phyloP scores from a whole-genome alignment of 1,140 invertebrate genomes.

The Scaptomyza pallida region DNA sequence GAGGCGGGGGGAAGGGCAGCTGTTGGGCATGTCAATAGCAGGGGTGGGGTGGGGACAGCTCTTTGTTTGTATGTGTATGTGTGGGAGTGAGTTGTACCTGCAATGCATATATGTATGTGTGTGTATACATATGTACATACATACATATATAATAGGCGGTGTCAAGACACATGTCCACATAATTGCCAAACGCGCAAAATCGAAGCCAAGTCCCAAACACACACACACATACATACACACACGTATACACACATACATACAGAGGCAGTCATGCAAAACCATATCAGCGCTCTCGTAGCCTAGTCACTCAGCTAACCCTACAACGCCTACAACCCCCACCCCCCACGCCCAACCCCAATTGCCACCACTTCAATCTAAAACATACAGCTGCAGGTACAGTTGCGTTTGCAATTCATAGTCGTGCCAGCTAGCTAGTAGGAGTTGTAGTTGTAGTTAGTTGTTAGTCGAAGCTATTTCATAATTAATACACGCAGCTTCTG shows the following conservation, averaged over 20 bases:
- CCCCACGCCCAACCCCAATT: not conserved
- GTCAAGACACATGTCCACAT: slow-evolving; percentile 80
- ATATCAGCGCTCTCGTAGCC: slow-evolving; percentile 37
- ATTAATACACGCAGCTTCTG: slow-evolving; percentile 41
- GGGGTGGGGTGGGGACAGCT: not conserved
- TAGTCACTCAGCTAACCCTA: slow-evolving; percentile 47
- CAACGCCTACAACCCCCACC: not conserved
- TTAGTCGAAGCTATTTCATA: slow-evolving; percentile 47
- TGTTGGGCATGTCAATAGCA: slow-evolving; percentile 9
- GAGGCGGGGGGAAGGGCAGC: slow-evolving; percentile 14
- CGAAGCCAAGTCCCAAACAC: slow-evolving; percentile 53
- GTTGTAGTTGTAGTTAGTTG: slow-evolving; percentile 17
- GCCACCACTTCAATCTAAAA: slow-evolving; percentile 5
- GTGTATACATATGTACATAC: slow-evolving; percentile 9
- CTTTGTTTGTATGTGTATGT: slow-evolving; percentile 4
- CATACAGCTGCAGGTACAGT: slow-evolving; percentile 61
- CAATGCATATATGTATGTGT: slow-evolving; percentile 16
- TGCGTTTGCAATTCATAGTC: slow-evolving; percentile 56
- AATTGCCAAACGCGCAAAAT: slow-evolving; percentile 82
- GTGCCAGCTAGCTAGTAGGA: too few relatives aligned
- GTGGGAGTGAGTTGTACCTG: slow-evolving; percentile 25
- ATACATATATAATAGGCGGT: slow-evolving; percentile 56
- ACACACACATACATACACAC: slow-evolving; percentile 2
- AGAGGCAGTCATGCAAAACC: slow-evolving; percentile 30
- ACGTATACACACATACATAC: slow-evolving; percentile 2